Conservation (phyloP, 2,888 invertebrate species). For the Cinara cedri region DNA sequence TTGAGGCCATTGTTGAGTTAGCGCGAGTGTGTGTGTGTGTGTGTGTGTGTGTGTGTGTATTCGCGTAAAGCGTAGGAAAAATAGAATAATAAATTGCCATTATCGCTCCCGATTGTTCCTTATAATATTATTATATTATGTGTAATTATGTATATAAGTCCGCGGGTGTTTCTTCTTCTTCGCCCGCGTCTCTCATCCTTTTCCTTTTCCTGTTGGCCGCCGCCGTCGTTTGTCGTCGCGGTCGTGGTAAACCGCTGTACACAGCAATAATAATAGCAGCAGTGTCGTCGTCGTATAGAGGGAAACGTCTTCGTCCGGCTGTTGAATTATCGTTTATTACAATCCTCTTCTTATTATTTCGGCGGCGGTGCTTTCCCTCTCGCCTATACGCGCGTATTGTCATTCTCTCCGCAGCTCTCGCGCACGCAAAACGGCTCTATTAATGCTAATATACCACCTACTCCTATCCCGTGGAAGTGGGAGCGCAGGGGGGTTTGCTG, state of each 20-base stretch:
- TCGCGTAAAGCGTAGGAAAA: conserved; percentile 45
- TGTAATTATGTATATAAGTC: conserved; percentile 54
- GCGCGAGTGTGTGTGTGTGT: not conserved
- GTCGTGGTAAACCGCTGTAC: conserved; percentile 36
- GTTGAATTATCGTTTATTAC: conserved; percentile 56
- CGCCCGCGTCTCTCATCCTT: conserved; percentile 49
- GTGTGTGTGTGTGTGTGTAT: conserved; percentile 27
- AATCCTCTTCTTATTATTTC: conserved; percentile 52
- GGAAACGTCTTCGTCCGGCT: conserved; percentile 55
- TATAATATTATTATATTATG: conserved; percentile 56
- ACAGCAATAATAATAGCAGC: not conserved
- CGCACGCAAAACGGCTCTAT: conserved; percentile 53
- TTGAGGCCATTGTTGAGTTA: conserved; percentile 53
- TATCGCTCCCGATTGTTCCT: conserved; percentile 56
- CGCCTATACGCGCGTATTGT: conserved; percentile 2
- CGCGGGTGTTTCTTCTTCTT: conserved; percentile 50
- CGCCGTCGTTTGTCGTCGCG: not conserved
- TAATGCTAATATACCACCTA: conserved; percentile 47
- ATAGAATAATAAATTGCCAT: conserved; percentile 56
- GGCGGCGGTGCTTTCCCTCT: not conserved
- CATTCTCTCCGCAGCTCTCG: conserved; percentile 15
- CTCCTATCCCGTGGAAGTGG: not conserved
- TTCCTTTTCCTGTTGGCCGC: conserved; percentile 53
- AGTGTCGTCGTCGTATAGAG: conserved; percentile 40
- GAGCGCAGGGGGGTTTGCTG: not conserved